Evolutionary conservation across 2,113 vertebrate genomes (phyloP).

Genomic region (Hippolais icterina): DNA sequence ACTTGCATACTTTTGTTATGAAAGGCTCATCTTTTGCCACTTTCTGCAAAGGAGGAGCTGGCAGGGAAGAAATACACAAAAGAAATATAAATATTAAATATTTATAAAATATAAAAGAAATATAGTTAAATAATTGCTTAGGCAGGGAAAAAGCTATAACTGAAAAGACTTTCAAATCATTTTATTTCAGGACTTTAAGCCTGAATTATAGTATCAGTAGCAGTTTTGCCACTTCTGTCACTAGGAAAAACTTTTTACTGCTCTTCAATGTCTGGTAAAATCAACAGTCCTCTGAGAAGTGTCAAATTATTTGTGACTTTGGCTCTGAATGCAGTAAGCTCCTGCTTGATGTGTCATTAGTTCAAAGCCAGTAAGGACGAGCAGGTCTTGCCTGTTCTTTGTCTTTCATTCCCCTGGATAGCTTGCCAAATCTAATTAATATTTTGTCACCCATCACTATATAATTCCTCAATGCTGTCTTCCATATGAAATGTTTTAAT

Average conservation of each 20-base stretch:
- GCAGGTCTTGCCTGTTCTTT: conserved; percentile 17
- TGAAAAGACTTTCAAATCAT: neutral
- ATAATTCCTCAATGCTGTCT: conserved; percentile 11
- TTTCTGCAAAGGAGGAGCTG: neutral
- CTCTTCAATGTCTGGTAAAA: conserved; percentile 26
- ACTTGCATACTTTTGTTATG: neutral
- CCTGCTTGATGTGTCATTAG: neutral
- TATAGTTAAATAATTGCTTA: conserved; percentile 3
- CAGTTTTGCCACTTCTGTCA: neutral
- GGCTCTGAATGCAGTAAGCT: neutral
- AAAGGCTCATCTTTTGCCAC: conserved; percentile 12
- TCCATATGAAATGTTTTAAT: conserved; percentile 36
- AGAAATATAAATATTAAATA: conserved; percentile 38
- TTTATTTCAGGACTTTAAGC: neutral
- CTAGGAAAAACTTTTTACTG: neutral
- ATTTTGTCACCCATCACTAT: conserved; percentile 25
- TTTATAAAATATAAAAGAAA: conserved; percentile 50
- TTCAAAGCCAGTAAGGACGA: conserved; percentile 29
- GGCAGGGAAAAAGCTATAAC: neutral
- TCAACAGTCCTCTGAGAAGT: conserved; percentile 18
- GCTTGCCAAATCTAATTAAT: conserved; percentile 49
- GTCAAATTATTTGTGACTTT: conserved; percentile 22
- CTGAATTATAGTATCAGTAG: neutral
- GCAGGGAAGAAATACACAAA: conserved; percentile 22
- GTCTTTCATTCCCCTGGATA: conserved; percentile 1